Evolutionary conservation across 2,797 vertebrate species (phyloP), one percentile per base, ranked within the genome.

Genomic region (Brachyrhaphis roseni): DNA sequence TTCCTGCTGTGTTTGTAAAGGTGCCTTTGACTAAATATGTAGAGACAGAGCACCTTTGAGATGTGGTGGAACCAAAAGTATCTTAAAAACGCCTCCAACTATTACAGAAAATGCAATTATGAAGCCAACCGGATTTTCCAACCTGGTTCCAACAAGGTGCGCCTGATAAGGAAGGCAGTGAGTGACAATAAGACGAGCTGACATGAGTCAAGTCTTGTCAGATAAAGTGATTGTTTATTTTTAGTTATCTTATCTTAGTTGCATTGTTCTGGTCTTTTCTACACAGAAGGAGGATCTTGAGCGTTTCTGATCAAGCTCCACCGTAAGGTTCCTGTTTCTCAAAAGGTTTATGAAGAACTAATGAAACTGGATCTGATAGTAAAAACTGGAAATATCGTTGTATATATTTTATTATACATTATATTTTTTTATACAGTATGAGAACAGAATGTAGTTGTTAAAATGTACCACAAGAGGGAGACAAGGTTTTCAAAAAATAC

Each of bases 371-470:
- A 5, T 74, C 31, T 51, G 43, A 3, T 18, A 49, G n/a, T n/a
- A 36, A 77, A 82, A n/a, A 2, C 83, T 13, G 83, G 51, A 84
- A 75, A 72, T 34, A 49, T 75, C 72, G 13, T 15, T 46, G 36
- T 34, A 2, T 34, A 34, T 81, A 82, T 34, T 78, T 92, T 84
- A 85, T 88, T 87, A 92, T 51, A 91, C 74, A 80, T 91, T 74
- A 0, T 81, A 82, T 34, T 78, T 92, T 84, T 84, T 88, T 87
- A 93, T 51, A 91, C 74, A 80, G 92, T 74, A 0, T 5, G 3
- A 72, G 78, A 71, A 84, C 3, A 78, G 78, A 41, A 6, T 86
- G 79, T 39, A 86, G 68, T 78, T 23, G 46, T 34, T 41, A 23
- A 0, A 49, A 78, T 6, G 3, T 8, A 77, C 72, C 93, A 91